Conservation (phyloP, 2,888 invertebrate species). For the Noctua janthe region DNA sequence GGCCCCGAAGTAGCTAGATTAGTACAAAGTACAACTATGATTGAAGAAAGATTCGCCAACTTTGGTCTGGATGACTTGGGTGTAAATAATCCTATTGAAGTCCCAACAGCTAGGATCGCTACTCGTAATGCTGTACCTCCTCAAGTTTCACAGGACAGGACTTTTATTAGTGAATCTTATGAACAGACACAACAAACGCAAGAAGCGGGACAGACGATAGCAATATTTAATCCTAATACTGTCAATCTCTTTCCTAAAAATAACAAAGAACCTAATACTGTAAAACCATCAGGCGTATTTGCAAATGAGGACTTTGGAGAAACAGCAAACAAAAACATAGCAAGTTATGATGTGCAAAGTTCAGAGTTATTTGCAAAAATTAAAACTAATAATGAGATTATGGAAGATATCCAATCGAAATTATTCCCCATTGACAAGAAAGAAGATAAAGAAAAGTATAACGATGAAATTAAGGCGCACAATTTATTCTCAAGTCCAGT, state of each 20-base stretch:
- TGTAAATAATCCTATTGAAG: conserved; percentile 6
- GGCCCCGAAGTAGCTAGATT: conserved; percentile 41
- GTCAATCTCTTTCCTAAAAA: conserved; percentile 38
- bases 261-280: conserved; percentile 22
- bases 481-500: conserved; percentile 30
- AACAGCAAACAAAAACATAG: conserved; percentile 23
- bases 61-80: conserved; percentile 32
- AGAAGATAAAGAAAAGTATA: conserved; percentile 23
- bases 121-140: not conserved
- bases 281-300: conserved; percentile 1
- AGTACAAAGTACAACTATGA: conserved; percentile 30
- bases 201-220: conserved; percentile 7
- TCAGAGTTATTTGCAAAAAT: conserved; percentile 32
- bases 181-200: not conserved
- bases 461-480: conserved; percentile 44
- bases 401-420: conserved; percentile 14
- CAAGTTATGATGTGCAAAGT: conserved; percentile 27
- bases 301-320: conserved; percentile 15
- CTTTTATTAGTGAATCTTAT: conserved; percentile 31
- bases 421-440: conserved; percentile 36
- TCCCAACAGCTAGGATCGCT: not conserved
- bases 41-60: conserved; percentile 44
- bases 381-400: conserved; percentile 7
- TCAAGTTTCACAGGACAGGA: conserved; percentile 12
- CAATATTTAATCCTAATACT: conserved; percentile 44